Evolutionary conservation across 2,797 vertebrate species (phyloP).

Genomic region (Muraenolepis orangiensis): DNA sequence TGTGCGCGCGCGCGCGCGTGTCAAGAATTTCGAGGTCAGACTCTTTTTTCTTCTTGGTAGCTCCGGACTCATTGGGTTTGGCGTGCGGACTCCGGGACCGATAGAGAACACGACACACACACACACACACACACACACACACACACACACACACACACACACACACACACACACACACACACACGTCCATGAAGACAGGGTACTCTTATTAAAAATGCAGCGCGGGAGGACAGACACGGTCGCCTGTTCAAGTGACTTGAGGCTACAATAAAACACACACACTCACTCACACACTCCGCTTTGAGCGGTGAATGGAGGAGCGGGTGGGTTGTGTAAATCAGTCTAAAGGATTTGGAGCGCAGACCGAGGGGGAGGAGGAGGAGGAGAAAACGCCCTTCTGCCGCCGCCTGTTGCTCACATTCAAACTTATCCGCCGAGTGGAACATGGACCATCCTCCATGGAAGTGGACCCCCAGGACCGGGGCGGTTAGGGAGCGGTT

Average conservation of each 20-base stretch:
- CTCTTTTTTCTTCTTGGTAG: slow-evolving; percentile 20
- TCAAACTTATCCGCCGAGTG: slow-evolving; percentile 71
- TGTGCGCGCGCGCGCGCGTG: slow-evolving; percentile 41
- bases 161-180: too few relatives aligned
- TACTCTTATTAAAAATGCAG: slow-evolving; percentile 55
- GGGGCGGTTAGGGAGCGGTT: background rate
- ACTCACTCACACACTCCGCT: background rate
- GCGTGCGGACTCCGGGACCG: background rate
- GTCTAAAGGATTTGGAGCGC: slow-evolving; percentile 36
- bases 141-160: too few relatives aligned
- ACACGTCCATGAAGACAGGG: slow-evolving; percentile 42
- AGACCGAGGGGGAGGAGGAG: slow-evolving; percentile 17
- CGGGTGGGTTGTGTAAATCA: slow-evolving; percentile 26
- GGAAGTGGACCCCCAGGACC: slow-evolving; percentile 40
- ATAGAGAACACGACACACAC: background rate
- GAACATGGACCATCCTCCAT: slow-evolving; percentile 37
- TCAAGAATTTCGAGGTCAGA: slow-evolving; percentile 31
- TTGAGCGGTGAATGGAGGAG: slow-evolving; percentile 45
- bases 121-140: too few relatives aligned
- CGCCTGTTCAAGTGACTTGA: slow-evolving; percentile 40
- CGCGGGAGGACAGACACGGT: slow-evolving; percentile 54
- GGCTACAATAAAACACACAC: slow-evolving; percentile 38
- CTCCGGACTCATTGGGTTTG: background rate
- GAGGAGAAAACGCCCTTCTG: slow-evolving; percentile 74
- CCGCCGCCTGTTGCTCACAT: slow-evolving; percentile 50